These are phyloP conservation scores for Distichodus sexfasciatus DNA, from an alignment of 2,797 vertebrate species.

Conservation along the genomic window DNA sequence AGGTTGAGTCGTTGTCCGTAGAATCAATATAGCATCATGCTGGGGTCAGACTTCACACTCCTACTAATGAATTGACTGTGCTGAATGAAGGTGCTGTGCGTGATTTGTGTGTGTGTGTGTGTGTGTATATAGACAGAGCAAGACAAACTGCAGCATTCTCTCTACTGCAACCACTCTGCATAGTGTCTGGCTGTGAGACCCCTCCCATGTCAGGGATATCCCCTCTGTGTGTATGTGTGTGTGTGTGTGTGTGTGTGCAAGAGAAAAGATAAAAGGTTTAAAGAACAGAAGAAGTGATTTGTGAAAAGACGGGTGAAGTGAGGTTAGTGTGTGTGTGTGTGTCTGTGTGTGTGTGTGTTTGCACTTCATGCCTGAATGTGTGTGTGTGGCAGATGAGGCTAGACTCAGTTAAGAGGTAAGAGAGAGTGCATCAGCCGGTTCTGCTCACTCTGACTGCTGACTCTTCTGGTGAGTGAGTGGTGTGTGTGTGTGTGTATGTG, in stretches of 20 bases:
- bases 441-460: not conserved
- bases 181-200: not conserved
- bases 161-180: conserved; percentile 5
- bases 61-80: too few species aligned
- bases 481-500: not conserved
- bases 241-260: not conserved
- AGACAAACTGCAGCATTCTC: conserved; percentile 6
- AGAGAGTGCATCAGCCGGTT: not conserved
- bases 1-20: too few species aligned
- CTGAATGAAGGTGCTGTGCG: too few species aligned
- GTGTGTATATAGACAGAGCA: not conserved
- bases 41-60: too few species aligned
- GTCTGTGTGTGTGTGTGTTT: not conserved
- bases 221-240: not conserved
- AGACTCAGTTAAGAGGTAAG: not conserved
- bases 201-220: conserved; percentile 3
- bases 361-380: not conserved
- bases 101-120: too few species aligned
- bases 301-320: too few species aligned
- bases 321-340: not conserved
- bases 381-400: not conserved
- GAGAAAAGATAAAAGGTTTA: too few species aligned
- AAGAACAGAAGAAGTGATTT: too few species aligned
- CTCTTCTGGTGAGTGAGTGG: not conserved
- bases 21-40: too few species aligned